phyloP scores from a whole-genome alignment of 2,113 vertebrate genomes.

The Laticauda laticaudata region DNA sequence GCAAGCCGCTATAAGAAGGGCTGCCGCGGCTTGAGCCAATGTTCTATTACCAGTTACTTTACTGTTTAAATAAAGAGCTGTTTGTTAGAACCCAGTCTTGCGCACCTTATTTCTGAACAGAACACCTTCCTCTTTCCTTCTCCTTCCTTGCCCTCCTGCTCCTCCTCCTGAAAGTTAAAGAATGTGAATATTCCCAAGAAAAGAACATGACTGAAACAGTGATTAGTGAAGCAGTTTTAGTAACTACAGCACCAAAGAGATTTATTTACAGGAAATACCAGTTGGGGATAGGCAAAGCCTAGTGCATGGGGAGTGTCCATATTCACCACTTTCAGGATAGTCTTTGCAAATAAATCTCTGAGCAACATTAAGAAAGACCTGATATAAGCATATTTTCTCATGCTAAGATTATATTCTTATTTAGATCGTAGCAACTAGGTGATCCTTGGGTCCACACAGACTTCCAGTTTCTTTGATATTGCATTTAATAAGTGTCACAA shows the following conservation, averaged over 20 bases:
- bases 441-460: not conserved
- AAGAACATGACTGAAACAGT: not conserved
- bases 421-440: not conserved
- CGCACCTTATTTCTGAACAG: no score
- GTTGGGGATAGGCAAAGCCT: not conserved
- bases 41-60: no score
- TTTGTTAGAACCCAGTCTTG: no score
- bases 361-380: not conserved
- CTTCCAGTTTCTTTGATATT: not conserved
- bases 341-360: not conserved
- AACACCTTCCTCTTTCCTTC: no score
- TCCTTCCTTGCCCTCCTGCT: not conserved
- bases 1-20: no score
- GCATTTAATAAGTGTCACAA: not conserved
- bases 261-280: not conserved
- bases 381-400: not conserved
- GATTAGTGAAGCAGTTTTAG: not conserved
- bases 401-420: not conserved
- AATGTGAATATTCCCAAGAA: not conserved
- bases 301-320: not conserved
- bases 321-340: not conserved
- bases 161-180: not conserved
- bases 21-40: no score
- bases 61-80: no score
- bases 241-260: not conserved